A percentile compares a stretch with the other conserved stretches of the same genome.
Evolutionary conservation across 2,113 vertebrate genomes (phyloP).

Genomic region (Psephotus haematonotus): DNA sequence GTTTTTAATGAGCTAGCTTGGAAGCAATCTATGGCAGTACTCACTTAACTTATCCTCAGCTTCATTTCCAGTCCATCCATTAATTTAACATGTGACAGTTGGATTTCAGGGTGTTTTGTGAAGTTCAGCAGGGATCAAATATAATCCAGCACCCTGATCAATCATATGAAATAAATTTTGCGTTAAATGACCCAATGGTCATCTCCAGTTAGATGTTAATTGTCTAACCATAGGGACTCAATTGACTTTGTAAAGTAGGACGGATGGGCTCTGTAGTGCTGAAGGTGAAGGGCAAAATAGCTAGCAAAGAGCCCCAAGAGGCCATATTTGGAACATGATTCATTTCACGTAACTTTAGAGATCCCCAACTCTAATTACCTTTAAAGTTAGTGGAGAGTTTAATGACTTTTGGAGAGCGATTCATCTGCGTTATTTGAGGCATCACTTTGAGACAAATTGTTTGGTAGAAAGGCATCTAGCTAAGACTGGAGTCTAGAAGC

Average conservation of each 20-base stretch:
- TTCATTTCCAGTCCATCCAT: slow-evolving; percentile 24
- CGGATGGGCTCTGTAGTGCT: slow-evolving; percentile 21
- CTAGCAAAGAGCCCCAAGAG: background rate
- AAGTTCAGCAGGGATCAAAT: slow-evolving; percentile 47
- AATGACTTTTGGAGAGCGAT: background rate
- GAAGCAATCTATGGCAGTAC: background rate
- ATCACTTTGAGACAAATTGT: background rate
- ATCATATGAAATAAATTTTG: slow-evolving; percentile 52
- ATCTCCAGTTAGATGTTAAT: slow-evolving; percentile 45
- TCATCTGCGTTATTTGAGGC: background rate
- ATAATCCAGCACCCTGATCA: slow-evolving; percentile 33
- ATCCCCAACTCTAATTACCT: background rate
- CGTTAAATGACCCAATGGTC: slow-evolving; percentile 27
- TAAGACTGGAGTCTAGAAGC: background rate
- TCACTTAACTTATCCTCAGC: background rate
- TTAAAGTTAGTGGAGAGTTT: background rate
- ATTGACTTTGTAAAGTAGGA: slow-evolving; percentile 25
- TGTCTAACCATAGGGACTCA: slow-evolving; percentile 18
- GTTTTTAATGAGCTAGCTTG: slow-evolving; percentile 44
- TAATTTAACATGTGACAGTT: slow-evolving; percentile 11
- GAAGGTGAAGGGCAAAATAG: slow-evolving; percentile 10
- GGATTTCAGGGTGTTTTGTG: slow-evolving; percentile 1
- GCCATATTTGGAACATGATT: background rate
- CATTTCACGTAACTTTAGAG: background rate
- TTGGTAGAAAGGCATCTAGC: background rate